phyloP scores from a whole-genome alignment of 1,140 invertebrate species.

The Trachelipus rathkii region DNA sequence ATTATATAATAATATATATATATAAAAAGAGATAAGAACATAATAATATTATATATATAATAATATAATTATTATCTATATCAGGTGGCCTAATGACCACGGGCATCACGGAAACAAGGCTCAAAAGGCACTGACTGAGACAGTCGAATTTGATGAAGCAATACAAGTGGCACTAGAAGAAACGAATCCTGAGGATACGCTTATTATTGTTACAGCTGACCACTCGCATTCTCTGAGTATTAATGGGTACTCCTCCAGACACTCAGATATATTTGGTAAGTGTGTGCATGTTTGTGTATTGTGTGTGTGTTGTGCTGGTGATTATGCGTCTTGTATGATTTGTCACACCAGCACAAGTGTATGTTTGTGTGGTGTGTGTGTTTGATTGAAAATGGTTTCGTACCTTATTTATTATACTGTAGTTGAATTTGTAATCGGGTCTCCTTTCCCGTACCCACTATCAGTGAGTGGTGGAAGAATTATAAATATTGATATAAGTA shows the following conservation, averaged over 20 bases:
- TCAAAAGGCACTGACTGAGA: constrained; percentile 71
- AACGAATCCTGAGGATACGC: constrained; percentile 59
- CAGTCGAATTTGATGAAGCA: constrained; percentile 61
- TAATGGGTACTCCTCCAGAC: constrained; percentile 67
- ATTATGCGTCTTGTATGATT: too few species aligned
- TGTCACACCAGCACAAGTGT: too few species aligned
- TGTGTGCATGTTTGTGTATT: too few species aligned
- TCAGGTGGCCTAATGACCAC: constrained; percentile 64
- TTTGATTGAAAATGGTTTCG: too few species aligned
- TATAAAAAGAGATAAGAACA: too few species aligned
- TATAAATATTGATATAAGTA: too few species aligned
- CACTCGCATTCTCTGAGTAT: constrained; percentile 69
- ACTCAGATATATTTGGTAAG: constrained; percentile 58
- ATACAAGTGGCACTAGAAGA: constrained; percentile 55
- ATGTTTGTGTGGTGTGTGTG: too few species aligned
- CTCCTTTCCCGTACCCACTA: too few species aligned
- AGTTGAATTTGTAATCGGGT: too few species aligned
- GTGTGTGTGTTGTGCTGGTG: too few species aligned
- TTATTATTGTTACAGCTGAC: constrained; percentile 64
- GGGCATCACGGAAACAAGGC: constrained; percentile 80
- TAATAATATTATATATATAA: neutral
- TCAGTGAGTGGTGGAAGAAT: too few species aligned
- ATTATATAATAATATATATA: neutral
- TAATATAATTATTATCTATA: neutral
- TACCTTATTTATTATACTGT: too few species aligned